phyloP scores from a whole-genome alignment of 2,888 invertebrate genomes.

The Mayetiola destructor region DNA sequence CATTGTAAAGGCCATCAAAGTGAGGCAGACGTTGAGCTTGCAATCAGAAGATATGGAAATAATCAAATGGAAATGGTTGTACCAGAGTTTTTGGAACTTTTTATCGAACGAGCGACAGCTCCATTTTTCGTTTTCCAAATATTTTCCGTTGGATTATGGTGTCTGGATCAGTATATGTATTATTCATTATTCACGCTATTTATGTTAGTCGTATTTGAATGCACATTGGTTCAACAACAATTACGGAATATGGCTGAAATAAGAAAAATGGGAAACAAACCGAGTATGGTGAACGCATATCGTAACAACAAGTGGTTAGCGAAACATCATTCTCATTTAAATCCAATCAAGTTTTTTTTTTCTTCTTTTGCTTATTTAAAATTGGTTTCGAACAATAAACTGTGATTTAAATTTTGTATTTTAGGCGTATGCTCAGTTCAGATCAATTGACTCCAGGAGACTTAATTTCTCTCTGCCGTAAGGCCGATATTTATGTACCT shows the following conservation, averaged over 20 bases:
- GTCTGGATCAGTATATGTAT: constrained; percentile 97
- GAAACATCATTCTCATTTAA: too few species aligned
- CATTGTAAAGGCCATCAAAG: constrained; percentile 78
- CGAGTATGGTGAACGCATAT: constrained; percentile 80
- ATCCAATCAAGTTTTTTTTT: too few species aligned
- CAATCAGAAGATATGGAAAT: constrained; percentile 72
- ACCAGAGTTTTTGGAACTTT: constrained; percentile 91
- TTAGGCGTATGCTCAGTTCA: constrained; percentile 62
- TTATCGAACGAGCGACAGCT: constrained; percentile 94
- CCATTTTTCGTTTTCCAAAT: constrained; percentile 99
- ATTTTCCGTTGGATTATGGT: constrained; percentile 97
- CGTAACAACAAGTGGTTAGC: constrained; percentile 86
- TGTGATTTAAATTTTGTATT: too few species aligned
- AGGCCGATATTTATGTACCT: constrained; percentile 83
- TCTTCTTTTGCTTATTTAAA: too few species aligned
- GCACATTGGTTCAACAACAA: constrained; percentile 96
- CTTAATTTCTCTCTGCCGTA: constrained; percentile 81
- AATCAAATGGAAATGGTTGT: constrained; percentile 83
- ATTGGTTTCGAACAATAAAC: too few species aligned
- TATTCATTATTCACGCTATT: constrained; percentile 91
- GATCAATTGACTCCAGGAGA: constrained; percentile 92
- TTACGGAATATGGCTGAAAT: constrained; percentile 97
- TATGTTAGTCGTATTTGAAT: constrained; percentile 94
- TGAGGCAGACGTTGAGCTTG: constrained; percentile 59
- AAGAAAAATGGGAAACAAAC: constrained; percentile 97